phyloP scores from a whole-genome alignment of 2,113 vertebrate genomes.

The Thryonomys swinderianus region DNA sequence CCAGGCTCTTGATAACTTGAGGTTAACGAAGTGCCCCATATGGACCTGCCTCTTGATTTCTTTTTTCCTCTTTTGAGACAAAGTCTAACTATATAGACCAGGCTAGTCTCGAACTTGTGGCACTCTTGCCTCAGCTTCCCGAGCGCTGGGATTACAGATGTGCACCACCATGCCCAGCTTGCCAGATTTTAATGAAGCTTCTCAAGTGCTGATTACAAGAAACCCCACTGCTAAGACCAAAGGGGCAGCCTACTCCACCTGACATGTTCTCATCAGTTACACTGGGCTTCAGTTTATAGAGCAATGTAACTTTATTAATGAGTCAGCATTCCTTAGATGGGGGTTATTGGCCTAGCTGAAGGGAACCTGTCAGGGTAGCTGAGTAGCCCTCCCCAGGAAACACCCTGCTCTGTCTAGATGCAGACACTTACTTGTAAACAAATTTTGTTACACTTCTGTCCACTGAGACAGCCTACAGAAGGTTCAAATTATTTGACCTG shows the following conservation, averaged over 20 bases:
- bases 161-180: neutral
- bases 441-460: neutral
- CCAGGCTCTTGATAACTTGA: neutral
- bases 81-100: neutral
- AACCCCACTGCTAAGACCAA: neutral
- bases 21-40: too few relatives aligned
- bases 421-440: constrained; percentile 1
- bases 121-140: neutral
- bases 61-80: too few relatives aligned
- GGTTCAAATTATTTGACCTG: constrained; percentile 2
- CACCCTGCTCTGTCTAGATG: neutral
- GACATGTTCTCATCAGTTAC: neutral
- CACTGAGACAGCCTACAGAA: neutral
- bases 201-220: neutral
- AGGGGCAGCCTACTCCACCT: neutral
- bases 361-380: neutral
- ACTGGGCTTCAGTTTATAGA: constrained; percentile 10
- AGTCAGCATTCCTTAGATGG: constrained; percentile 40
- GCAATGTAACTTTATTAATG: constrained; percentile 28
- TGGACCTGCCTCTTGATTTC: too few relatives aligned
- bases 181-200: constrained; percentile 29
- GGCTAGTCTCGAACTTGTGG: neutral
- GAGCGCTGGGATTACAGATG: neutral
- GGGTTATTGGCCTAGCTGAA: neutral
- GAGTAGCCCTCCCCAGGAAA: neutral